A percentile compares a stretch with the other conserved stretches of the same genome.
These are phyloP conservation scores for Drosophila fungiperda DNA, from an alignment of 2,888 invertebrate genomes.

Conservation along the genomic window DNA sequence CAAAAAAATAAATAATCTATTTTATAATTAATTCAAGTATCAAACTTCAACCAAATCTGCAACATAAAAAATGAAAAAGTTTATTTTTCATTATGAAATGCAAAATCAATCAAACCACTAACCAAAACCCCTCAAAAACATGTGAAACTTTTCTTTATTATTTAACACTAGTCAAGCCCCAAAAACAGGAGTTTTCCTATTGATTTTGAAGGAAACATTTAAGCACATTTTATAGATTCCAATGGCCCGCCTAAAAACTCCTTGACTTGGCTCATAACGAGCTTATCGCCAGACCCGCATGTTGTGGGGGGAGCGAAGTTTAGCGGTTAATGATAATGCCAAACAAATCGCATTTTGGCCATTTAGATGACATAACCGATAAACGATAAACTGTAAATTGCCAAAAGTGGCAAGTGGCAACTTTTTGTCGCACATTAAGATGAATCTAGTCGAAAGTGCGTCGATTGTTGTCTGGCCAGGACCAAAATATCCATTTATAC, in stretches of 20 bases:
- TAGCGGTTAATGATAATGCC: conserved; percentile 50
- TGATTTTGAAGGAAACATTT: conserved; percentile 6
- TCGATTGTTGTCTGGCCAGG: conserved; percentile 57
- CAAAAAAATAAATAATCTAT: neutral
- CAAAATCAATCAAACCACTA: neutral
- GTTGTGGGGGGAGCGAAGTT: conserved; percentile 9
- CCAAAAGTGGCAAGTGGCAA: conserved; percentile 56
- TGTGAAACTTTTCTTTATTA: neutral
- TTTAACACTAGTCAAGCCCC: neutral
- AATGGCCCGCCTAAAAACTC: conserved; percentile 31
- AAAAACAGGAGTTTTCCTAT: neutral
- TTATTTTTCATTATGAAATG: neutral
- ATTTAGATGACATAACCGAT: conserved; percentile 80
- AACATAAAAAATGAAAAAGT: neutral
- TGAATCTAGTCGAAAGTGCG: conserved; percentile 50
- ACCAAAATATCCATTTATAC: conserved; percentile 6
- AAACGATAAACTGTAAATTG: conserved; percentile 80
- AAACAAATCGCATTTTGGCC: conserved; percentile 69
- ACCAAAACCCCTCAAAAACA: neutral
- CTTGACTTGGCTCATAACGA: conserved; percentile 25
- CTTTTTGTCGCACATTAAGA: conserved; percentile 74
- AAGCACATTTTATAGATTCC: conserved; percentile 20
- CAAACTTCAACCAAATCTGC: neutral
- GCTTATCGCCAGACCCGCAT: conserved; percentile 32
- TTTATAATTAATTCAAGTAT: neutral